Conservation (phyloP, 1,140 invertebrate species). For the Pararge aegeria region DNA sequence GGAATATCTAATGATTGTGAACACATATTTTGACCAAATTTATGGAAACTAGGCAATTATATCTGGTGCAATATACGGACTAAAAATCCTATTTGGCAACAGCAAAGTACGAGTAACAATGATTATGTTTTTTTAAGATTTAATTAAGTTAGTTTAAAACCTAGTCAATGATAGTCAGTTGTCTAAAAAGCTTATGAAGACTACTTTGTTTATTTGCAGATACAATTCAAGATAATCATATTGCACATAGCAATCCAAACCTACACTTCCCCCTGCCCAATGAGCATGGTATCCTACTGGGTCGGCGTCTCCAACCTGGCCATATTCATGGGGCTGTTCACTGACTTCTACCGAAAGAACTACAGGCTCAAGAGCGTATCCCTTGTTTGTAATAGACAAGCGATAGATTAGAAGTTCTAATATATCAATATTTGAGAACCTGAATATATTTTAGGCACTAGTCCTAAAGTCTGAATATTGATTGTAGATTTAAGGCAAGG, state of each 20-base stretch:
- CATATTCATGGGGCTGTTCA: constrained; percentile 40
- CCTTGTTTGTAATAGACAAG: constrained; percentile 2
- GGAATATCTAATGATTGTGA: too few relatives aligned
- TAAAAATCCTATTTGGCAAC: too few relatives aligned
- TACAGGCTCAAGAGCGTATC: constrained; percentile 14
- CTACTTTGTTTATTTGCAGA: constrained; percentile 70
- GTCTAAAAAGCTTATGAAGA: neutral
- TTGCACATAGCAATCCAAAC: constrained; percentile 82
- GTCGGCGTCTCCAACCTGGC: constrained; percentile 34
- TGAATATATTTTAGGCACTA: neutral
- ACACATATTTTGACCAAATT: too few relatives aligned
- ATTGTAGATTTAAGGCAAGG: too few relatives aligned
- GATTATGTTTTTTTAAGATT: too few relatives aligned
- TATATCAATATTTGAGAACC: too few relatives aligned
- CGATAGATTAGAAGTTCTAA: constrained; percentile 3
- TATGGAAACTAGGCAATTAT: too few relatives aligned
- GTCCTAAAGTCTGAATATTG: too few relatives aligned
- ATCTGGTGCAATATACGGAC: too few relatives aligned
- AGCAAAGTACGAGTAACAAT: too few relatives aligned
- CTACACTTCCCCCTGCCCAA: constrained; percentile 34
- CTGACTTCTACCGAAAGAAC: constrained; percentile 37
- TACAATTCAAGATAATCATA: constrained; percentile 89
- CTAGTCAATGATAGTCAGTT: too few relatives aligned
- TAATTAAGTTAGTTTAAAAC: too few relatives aligned
- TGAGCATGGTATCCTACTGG: constrained; percentile 35